Conservation (phyloP, 2,113 vertebrate genomes). For the Pterocles orientalis region DNA sequence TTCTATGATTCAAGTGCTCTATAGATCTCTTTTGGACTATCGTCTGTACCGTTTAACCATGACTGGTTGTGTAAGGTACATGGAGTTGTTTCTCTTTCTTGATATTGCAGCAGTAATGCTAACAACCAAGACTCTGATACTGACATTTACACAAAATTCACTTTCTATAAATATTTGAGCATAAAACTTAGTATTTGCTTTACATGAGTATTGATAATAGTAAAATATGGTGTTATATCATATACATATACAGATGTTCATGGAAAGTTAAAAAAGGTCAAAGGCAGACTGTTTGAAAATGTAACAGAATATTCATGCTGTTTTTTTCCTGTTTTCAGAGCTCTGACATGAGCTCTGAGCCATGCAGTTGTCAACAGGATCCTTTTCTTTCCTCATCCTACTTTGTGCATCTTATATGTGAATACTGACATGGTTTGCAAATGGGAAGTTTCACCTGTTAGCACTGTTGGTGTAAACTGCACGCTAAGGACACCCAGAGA, state of each 20-base stretch:
- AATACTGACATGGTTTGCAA: not conserved
- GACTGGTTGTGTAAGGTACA: not conserved
- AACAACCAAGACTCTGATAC: not conserved
- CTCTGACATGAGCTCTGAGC: not conserved
- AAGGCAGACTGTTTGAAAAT: not conserved
- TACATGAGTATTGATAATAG: slow-evolving; percentile 21
- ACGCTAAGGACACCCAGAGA: not conserved
- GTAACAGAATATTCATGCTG: not conserved
- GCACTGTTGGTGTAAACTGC: not conserved
- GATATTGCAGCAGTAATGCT: not conserved
- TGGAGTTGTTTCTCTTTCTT: not conserved
- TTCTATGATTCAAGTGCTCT: slow-evolving; percentile 17
- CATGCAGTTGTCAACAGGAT: rapidly evolving
- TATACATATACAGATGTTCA: not conserved
- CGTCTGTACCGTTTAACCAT: not conserved
- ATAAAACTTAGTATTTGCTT: slow-evolving; percentile 2
- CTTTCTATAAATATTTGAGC: slow-evolving; percentile 51
- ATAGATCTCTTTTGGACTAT: not conserved
- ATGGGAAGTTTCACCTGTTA: not conserved
- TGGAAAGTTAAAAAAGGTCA: slow-evolving; percentile 40
- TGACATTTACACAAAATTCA: not conserved
- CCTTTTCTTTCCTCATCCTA: not conserved
- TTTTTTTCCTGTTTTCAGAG: not conserved
- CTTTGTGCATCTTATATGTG: not conserved
- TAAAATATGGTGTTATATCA: not conserved